These are phyloP conservation scores for Tachina fera DNA, from an alignment of 2,888 invertebrate species.

Conservation along the genomic window DNA sequence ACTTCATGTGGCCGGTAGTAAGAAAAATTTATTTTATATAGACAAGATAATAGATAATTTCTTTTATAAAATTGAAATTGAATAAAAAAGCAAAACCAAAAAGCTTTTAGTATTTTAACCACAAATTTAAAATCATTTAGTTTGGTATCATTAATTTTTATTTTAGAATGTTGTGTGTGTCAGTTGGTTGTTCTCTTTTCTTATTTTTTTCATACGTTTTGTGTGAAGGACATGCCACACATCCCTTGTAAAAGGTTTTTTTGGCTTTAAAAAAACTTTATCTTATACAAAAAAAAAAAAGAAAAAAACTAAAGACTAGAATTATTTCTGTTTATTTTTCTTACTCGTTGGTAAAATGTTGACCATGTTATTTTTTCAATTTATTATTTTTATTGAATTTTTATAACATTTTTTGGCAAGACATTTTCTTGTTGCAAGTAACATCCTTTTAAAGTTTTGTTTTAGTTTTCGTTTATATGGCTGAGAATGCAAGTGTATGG, in stretches of 20 bases:
- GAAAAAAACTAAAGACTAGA: slow-evolving; percentile 9
- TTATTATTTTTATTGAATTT: slow-evolving; percentile 3
- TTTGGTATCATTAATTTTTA: slow-evolving; percentile 57
- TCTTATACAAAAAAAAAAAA: slow-evolving; percentile 28
- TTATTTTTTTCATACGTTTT: background rate
- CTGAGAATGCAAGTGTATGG: background rate
- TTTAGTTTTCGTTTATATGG: background rate
- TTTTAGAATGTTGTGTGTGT: slow-evolving; percentile 33
- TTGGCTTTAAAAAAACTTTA: slow-evolving; percentile 38
- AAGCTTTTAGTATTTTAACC: slow-evolving; percentile 52
- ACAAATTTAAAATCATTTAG: slow-evolving; percentile 56
- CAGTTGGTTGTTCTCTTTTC: background rate
- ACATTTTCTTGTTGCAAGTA: slow-evolving; percentile 51
- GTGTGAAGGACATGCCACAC: slow-evolving; percentile 2
- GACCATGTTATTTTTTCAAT: slow-evolving; percentile 29
- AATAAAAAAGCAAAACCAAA: background rate
- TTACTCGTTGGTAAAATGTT: slow-evolving; percentile 38
- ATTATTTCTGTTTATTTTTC: slow-evolving; percentile 32
- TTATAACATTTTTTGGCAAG: slow-evolving; percentile 54
- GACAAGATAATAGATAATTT: background rate
- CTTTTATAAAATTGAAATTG: background rate
- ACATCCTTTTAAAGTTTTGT: slow-evolving; percentile 18
- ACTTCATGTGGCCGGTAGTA: background rate
- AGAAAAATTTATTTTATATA: background rate
- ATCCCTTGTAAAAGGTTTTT: slow-evolving; percentile 48